Percentiles rank a stretch among this genome's conserved stretches.
These are phyloP conservation scores for Cydia fagiglandana DNA, from an alignment of 1,140 invertebrate species.

Conservation along the genomic window DNA sequence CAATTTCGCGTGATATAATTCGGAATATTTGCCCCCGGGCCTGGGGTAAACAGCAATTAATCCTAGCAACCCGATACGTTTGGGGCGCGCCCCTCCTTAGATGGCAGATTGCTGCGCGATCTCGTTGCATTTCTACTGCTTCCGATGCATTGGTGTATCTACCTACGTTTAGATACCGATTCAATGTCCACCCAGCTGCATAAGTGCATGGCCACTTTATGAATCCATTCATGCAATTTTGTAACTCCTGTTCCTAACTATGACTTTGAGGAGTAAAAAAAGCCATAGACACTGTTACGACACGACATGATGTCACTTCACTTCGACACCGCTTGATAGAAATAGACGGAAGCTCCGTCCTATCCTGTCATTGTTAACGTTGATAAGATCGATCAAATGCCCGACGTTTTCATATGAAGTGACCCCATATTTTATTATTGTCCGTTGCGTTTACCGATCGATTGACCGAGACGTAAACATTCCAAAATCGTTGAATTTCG, in stretches of 20 bases:
- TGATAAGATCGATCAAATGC: too few relatives aligned
- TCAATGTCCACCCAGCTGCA: constrained; percentile 37
- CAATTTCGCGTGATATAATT: constrained; percentile 64
- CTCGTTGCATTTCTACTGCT: constrained; percentile 72
- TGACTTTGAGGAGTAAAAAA: too few relatives aligned
- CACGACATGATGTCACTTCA: too few relatives aligned
- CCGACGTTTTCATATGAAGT: not conserved
- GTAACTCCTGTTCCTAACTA: constrained; percentile 37
- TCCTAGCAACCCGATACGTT: constrained; percentile 64
- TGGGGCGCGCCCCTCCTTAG: constrained; percentile 53
- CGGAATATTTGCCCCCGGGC: constrained; percentile 60
- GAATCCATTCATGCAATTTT: too few relatives aligned
- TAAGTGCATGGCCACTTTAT: constrained; percentile 27
- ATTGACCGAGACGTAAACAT: constrained; percentile 8
- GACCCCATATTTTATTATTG: constrained; percentile 48
- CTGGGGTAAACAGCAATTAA: constrained; percentile 63
- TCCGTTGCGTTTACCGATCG: constrained; percentile 44
- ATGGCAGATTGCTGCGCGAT: constrained; percentile 69
- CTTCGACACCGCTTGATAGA: too few relatives aligned
- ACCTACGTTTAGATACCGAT: constrained; percentile 44
- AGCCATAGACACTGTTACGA: too few relatives aligned
- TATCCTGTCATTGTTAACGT: too few relatives aligned
- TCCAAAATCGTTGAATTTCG: not conserved
- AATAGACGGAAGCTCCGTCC: too few relatives aligned
- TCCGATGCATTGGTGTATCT: constrained; percentile 61